Evolutionary conservation across 2,888 invertebrate genomes (phyloP).

Genomic region (Troilus luridus): DNA sequence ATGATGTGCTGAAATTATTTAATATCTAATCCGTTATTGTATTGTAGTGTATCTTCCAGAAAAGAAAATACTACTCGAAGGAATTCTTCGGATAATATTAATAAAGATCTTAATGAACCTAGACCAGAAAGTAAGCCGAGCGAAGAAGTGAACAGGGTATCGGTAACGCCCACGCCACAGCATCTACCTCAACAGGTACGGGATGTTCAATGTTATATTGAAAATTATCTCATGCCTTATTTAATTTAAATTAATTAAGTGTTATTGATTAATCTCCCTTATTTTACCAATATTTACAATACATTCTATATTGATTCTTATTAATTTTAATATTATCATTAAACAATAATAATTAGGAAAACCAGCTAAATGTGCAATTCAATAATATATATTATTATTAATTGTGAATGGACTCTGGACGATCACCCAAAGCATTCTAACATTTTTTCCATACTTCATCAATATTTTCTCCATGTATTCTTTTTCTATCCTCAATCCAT

Average conservation of each 20-base stretch:
- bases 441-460: not conserved
- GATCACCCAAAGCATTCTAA: too few species aligned
- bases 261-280: not conserved
- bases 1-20: not conserved
- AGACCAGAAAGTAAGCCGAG: slow-evolving; percentile 54
- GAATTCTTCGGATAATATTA: slow-evolving; percentile 1
- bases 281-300: not conserved
- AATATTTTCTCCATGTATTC: too few species aligned
- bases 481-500: too few species aligned
- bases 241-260: not conserved
- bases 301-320: too few species aligned
- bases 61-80: slow-evolving; percentile 21
- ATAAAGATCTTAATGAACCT: slow-evolving; percentile 30
- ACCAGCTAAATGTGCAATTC: too few species aligned
- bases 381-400: too few species aligned
- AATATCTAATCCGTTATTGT: not conserved
- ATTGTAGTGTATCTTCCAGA: slow-evolving; percentile 18
- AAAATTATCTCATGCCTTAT: not conserved
- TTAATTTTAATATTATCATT: too few species aligned
- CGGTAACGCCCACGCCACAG: slow-evolving; percentile 58
- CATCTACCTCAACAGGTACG: slow-evolving; percentile 64
- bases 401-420: too few species aligned
- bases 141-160: slow-evolving; percentile 44
- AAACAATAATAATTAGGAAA: too few species aligned
- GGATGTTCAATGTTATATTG: not conserved